Evolutionary conservation across 64 coral and sea anemone species (phyloP).

Genomic region (Astreopora myriophthalma): DNA sequence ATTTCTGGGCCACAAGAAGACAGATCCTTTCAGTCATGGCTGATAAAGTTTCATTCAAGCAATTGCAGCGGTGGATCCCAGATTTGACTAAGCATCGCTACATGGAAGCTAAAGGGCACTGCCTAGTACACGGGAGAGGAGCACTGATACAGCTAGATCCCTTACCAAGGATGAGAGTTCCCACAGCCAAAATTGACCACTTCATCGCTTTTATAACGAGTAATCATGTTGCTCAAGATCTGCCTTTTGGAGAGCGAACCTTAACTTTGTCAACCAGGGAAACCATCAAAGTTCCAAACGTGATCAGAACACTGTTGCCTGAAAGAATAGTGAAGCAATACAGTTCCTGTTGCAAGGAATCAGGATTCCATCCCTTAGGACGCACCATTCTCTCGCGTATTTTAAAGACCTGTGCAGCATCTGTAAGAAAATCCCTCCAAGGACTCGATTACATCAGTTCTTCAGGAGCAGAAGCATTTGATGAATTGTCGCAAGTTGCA

Average conservation of each 20-base stretch:
- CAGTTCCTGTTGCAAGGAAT: not conserved
- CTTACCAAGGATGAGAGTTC: not conserved
- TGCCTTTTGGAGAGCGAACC: slow-evolving; percentile 2
- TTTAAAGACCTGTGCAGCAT: not conserved
- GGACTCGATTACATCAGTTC: not conserved
- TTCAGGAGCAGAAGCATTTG: not conserved
- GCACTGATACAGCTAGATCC: not conserved
- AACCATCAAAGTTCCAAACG: not conserved
- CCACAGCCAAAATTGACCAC: not conserved
- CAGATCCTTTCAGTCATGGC: slow-evolving; percentile 16
- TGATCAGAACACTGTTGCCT: not conserved
- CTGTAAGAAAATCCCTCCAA: not conserved
- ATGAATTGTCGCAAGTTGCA: not conserved
- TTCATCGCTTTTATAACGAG: slow-evolving; percentile 28
- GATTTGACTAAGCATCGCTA: not conserved
- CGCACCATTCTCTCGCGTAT: not conserved
- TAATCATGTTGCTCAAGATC: not conserved
- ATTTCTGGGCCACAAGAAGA: not conserved
- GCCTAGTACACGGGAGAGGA: not conserved
- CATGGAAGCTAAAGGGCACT: slow-evolving; percentile 1
- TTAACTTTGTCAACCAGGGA: not conserved
- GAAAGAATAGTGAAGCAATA: not conserved
- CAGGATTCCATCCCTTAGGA: no score
- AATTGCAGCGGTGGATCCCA: not conserved
- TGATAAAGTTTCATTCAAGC: not conserved